Percentiles rank a stretch among this genome's conserved stretches.
phyloP scores from a whole-genome alignment of 2,888 invertebrate genomes.

The Aspidiotus rigidus region DNA sequence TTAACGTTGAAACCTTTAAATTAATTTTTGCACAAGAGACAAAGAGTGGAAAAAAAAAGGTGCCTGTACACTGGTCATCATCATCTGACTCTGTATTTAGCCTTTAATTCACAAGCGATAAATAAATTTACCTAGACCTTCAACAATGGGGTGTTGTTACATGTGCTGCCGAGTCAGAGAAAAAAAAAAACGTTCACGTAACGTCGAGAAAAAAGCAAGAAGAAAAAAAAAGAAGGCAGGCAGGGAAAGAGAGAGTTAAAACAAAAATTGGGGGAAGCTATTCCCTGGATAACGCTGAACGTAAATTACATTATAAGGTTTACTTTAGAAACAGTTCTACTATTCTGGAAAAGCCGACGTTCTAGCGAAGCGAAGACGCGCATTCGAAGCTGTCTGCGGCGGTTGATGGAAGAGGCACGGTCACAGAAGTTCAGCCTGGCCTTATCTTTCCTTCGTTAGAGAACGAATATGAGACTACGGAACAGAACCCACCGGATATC shows the following conservation, averaged over 20 bases:
- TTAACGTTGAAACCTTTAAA: neutral
- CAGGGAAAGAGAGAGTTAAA: neutral
- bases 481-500: constrained; percentile 23
- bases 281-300: constrained; percentile 13
- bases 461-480: constrained; percentile 10
- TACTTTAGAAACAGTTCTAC: constrained; percentile 5
- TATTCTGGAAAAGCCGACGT: neutral
- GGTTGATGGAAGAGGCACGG: constrained; percentile 32
- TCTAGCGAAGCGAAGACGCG: neutral
- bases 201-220: too few species aligned
- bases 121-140: constrained; percentile 3
- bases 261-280: constrained; percentile 5
- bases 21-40: neutral
- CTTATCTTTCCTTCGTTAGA: constrained; percentile 28
- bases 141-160: neutral
- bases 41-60: neutral
- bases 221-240: too few species aligned
- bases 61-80: neutral
- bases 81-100: neutral
- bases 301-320: constrained; percentile 17
- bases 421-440: constrained; percentile 25
- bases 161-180: too few species aligned
- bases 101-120: constrained; percentile 2
- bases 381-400: constrained; percentile 18
- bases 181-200: neutral